Evolutionary conservation across 1,140 invertebrate species (phyloP).

Genomic region (Kradibia gibbosae): DNA sequence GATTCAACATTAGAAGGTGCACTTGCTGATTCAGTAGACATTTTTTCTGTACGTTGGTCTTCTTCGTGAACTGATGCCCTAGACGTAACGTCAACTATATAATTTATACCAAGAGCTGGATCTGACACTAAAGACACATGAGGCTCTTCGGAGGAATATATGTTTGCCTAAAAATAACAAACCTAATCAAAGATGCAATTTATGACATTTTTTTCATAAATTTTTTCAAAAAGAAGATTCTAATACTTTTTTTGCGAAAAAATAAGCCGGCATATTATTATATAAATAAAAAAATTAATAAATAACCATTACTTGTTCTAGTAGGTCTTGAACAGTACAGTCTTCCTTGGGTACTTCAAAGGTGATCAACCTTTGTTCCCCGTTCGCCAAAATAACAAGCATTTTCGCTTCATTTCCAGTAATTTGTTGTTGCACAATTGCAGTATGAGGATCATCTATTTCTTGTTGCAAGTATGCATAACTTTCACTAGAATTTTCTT

Average conservation of each 20-base stretch:
- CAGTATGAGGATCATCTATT: slow-evolving; percentile 63
- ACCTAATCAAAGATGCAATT: not conserved
- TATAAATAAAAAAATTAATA: slow-evolving; percentile 30
- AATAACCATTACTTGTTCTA: slow-evolving; percentile 77
- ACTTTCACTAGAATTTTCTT: slow-evolving; percentile 57
- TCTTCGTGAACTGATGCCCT: slow-evolving; percentile 1
- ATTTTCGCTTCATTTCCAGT: slow-evolving; percentile 80
- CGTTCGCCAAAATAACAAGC: slow-evolving; percentile 81
- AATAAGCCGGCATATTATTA: no score
- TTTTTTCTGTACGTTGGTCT: slow-evolving; percentile 12
- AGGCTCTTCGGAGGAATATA: slow-evolving; percentile 77
- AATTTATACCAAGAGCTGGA: slow-evolving; percentile 81
- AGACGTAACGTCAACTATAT: slow-evolving; percentile 78
- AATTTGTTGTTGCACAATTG: slow-evolving; percentile 68
- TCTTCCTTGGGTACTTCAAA: slow-evolving; percentile 85
- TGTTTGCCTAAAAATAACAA: slow-evolving; percentile 73
- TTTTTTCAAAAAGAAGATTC: slow-evolving; percentile 25
- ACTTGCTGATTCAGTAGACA: not conserved
- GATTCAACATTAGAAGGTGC: slow-evolving; percentile 12
- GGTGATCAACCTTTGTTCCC: slow-evolving; percentile 84
- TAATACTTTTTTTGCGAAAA: not conserved
- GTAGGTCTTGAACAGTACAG: slow-evolving; percentile 84
- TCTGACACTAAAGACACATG: slow-evolving; percentile 81
- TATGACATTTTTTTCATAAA: slow-evolving; percentile 12
- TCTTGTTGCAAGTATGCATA: slow-evolving; percentile 64